These are phyloP conservation scores for Zaprionus vittiger DNA, from an alignment of 1,140 invertebrate species.

Conservation along the genomic window DNA sequence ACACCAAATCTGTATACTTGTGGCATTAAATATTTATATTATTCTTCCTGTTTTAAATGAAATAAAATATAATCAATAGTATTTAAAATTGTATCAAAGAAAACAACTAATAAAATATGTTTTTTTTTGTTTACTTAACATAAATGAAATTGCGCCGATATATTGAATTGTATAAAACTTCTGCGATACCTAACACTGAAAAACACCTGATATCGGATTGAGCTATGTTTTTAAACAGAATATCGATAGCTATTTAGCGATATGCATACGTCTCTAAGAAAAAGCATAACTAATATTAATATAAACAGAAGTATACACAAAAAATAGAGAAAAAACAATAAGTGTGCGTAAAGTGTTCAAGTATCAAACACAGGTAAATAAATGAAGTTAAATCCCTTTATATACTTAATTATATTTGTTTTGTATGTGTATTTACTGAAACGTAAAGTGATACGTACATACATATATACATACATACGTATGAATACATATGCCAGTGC, in stretches of 20 bases:
- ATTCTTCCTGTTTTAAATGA: neutral
- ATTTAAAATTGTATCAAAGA: neutral
- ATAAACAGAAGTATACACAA: conserved; percentile 46
- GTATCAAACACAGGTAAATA: conserved; percentile 24
- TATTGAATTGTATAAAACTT: neutral
- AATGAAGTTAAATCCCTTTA: neutral
- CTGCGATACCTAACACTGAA: neutral
- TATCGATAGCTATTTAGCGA: conserved; percentile 34
- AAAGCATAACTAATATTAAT: conserved; percentile 32
- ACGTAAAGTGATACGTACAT: neutral
- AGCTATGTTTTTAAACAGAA: neutral
- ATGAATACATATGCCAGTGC: conserved; percentile 15
- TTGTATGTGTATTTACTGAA: conserved; percentile 13
- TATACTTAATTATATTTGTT: neutral
- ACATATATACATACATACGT: conserved; percentile 11
- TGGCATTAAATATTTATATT: neutral
- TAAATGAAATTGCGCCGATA: conserved; percentile 8
- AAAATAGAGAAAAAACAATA: conserved; percentile 32
- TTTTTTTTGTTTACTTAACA: neutral
- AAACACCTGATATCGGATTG: neutral
- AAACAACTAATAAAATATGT: neutral
- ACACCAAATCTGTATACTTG: neutral
- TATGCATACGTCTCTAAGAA: conserved; percentile 31
- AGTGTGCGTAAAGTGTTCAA: conserved; percentile 9
- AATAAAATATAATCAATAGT: neutral